These are phyloP conservation scores for Drosophila ustulata DNA, from an alignment of 2,888 invertebrate genomes.

Conservation along the genomic window DNA sequence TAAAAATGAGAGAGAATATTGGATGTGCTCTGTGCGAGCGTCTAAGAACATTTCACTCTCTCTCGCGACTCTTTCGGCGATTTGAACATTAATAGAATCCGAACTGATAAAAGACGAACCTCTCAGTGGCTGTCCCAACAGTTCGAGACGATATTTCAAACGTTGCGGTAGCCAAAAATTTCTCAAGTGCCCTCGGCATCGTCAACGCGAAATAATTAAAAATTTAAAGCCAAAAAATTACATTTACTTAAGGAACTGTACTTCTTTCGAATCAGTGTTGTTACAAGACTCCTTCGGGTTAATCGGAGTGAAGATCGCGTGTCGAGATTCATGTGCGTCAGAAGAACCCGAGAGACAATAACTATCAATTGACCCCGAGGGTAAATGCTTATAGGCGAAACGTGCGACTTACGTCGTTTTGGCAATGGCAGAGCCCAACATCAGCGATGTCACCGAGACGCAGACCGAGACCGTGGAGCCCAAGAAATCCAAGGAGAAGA, in stretches of 20 bases:
- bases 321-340: constrained; percentile 20
- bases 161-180: constrained; percentile 39
- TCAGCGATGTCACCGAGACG: constrained; percentile 20
- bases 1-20: constrained; percentile 37
- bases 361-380: constrained; percentile 73
- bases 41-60: constrained; percentile 13
- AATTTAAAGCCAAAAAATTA: constrained; percentile 2
- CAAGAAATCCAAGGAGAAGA: constrained; percentile 40
- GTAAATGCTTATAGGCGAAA: constrained; percentile 61
- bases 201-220: constrained; percentile 11
- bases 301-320: not conserved
- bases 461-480: constrained; percentile 16
- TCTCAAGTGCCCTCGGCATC: not conserved
- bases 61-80: constrained; percentile 38
- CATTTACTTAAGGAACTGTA: not conserved
- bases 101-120: constrained; percentile 66
- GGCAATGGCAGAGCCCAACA: constrained; percentile 32
- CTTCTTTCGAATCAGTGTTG: not conserved
- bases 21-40: constrained; percentile 23
- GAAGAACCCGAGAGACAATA: constrained; percentile 31
- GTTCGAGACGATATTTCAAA: constrained; percentile 54
- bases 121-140: constrained; percentile 34
- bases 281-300: not conserved
- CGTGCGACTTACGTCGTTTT: constrained; percentile 24
- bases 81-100: constrained; percentile 54